Base-by-base conservation (phyloP, 2,113 vertebrate species). In the Antigone vipio region DNA sequence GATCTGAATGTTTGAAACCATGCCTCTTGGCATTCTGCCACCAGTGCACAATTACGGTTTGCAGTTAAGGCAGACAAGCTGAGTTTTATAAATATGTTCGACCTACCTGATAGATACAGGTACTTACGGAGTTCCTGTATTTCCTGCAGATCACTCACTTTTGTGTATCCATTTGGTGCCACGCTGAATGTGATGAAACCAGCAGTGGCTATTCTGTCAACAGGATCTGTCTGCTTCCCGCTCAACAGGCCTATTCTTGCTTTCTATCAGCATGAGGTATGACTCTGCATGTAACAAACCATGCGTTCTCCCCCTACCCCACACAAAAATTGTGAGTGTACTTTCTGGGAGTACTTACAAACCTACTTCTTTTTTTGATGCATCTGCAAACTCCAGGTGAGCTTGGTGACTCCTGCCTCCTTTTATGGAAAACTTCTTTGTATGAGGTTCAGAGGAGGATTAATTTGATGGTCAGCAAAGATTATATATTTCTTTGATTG, bases 141-240 rank as follows among this genome's bases (percentile, higher is more conserved):
- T 96, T 94, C 80, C 91, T 92, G 66, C 98, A 99, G 99, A 92
- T 98, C 99, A 32, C 98, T 99, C 44, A 99, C 98, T 30, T 99
- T 99, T 19, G 98, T 99, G 55, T 99, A 99, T 77, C 99, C 99
- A 0, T 99, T 99, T 63, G 99, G 99, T 62, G 99, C 99, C 85
- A 99, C 99, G 0, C 90, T 99, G 95, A 99, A 98, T 9, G 99
- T 99, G 89, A 99, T 99, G 96, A 99, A 99, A 85, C 99, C 99
- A 26, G 99, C 99, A 32, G 98, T 99, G 89, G 98, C 99, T 59
- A 73, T 99, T 81, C 98, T 99, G 59, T 99, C 99, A 26, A 99
- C 99, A 2, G 99, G 99, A 45, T 99, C 99, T 2, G 98, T 99
- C 86, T 99, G 99, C 96, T 99, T 99, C 92, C 99, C 99, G 0